A percentile compares a stretch with the other conserved stretches of the same genome.
These are phyloP conservation scores for Perca fluviatilis DNA, from an alignment of 2,113 vertebrate species.

Conservation along the genomic window DNA sequence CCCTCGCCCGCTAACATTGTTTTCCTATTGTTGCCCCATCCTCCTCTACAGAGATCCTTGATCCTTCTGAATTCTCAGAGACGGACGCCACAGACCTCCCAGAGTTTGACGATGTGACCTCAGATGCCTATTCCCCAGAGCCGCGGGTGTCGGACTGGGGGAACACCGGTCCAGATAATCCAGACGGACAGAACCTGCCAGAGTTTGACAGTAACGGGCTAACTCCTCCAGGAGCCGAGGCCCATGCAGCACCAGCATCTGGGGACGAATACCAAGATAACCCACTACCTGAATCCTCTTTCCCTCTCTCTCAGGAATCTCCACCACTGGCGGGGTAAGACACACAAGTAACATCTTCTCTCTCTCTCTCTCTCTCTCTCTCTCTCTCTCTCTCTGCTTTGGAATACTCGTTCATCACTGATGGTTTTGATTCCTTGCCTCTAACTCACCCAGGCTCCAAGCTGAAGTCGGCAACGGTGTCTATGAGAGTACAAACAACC, in stretches of 20 bases:
- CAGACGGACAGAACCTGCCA: neutral
- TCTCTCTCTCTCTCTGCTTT: neutral
- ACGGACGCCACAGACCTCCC: constrained; percentile 7
- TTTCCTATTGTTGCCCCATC: neutral
- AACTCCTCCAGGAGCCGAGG: neutral
- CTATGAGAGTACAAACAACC: constrained; percentile 23
- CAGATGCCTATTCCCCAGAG: constrained; percentile 31
- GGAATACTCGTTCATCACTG: neutral
- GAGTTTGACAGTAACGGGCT: constrained; percentile 35
- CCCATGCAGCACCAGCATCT: neutral
- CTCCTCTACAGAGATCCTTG: constrained; percentile 26
- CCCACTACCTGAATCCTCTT: constrained; percentile 1
- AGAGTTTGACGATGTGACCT: constrained; percentile 41
- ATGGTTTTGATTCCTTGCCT: neutral
- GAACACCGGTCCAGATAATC: constrained; percentile 10
- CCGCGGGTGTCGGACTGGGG: constrained; percentile 33
- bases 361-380: neutral
- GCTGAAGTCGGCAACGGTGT: neutral
- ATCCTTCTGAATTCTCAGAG: constrained; percentile 48
- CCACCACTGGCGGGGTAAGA: constrained; percentile 65
- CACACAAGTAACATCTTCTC: neutral
- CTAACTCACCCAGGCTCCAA: constrained; percentile 32
- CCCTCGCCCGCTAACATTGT: neutral
- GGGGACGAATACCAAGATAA: neutral
- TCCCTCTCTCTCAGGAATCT: neutral